Evolutionary conservation across 2,888 invertebrate genomes (phyloP).

Genomic region (Piscicola geometra): DNA sequence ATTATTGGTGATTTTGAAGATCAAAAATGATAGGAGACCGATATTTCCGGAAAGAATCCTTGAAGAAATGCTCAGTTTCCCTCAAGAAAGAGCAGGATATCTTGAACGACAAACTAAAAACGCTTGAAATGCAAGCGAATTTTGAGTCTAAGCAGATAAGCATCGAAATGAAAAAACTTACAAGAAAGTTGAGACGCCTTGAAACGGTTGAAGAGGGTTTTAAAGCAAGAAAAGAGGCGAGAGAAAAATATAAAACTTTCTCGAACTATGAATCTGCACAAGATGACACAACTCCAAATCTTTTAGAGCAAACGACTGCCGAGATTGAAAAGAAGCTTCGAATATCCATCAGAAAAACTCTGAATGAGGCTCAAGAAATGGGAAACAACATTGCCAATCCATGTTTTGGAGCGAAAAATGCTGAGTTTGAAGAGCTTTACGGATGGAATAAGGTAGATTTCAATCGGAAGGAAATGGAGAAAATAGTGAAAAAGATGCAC

Average conservation of each 20-base stretch:
- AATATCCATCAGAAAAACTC: not conserved
- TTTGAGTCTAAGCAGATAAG: constrained; percentile 7
- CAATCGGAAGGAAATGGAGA: not conserved
- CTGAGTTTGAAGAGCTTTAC: not conserved
- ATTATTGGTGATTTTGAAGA: no score
- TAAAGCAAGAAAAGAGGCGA: not conserved
- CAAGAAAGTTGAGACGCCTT: not conserved
- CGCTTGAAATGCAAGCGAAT: not conserved
- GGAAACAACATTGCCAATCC: not conserved
- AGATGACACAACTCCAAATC: not conserved
- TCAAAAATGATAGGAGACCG: not conserved
- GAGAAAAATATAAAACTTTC: not conserved
- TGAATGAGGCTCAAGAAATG: constrained; percentile 5
- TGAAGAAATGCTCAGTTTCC: not conserved
- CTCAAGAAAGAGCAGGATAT: not conserved
- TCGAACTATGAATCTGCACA: not conserved
- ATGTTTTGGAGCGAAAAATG: not conserved
- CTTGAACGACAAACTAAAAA: not conserved
- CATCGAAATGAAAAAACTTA: not conserved
- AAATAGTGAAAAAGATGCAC: not conserved
- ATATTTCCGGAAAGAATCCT: not conserved
- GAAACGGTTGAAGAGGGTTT: not conserved
- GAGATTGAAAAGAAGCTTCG: constrained; percentile 5
- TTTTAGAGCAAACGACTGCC: not conserved
- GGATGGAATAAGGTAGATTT: not conserved